Percentiles rank a stretch among this genome's conserved stretches.
Conservation (phyloP, 2,888 invertebrate genomes). For the Colostygia pectinataria region DNA sequence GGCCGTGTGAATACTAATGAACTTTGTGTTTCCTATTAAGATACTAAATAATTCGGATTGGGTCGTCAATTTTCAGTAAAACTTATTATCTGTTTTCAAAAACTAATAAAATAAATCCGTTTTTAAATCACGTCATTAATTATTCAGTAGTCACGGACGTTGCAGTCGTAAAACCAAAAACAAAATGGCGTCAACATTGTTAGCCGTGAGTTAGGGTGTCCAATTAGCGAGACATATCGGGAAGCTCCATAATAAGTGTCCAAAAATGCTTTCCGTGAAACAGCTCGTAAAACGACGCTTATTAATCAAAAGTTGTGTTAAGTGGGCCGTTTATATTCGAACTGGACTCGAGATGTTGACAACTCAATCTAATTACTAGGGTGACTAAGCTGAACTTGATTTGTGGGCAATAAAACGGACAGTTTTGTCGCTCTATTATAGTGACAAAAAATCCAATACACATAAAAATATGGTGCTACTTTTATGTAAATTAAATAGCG, state of each 20-base stretch:
- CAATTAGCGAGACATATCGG: conserved; percentile 51
- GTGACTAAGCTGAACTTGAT: conserved; percentile 45
- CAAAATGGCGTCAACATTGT: conserved; percentile 33
- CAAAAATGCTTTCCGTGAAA: conserved; percentile 54
- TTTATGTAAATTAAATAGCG: too few species aligned
- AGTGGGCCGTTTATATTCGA: conserved; percentile 70
- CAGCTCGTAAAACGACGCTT: conserved; percentile 60
- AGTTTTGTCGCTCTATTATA: conserved; percentile 23
- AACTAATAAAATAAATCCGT: conserved; percentile 20
- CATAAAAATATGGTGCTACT: too few species aligned
- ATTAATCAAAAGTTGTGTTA: conserved; percentile 66
- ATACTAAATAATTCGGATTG: conserved; percentile 9
- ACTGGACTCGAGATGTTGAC: conserved; percentile 59
- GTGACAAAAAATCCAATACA: conserved; percentile 27
- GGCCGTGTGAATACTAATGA: conserved; percentile 12
- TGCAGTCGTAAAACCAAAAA: conserved; percentile 21
- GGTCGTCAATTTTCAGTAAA: conserved; percentile 8
- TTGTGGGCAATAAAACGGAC: conserved; percentile 38
- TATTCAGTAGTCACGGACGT: conserved; percentile 21
- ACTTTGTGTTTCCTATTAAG: not conserved
- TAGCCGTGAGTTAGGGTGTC: conserved; percentile 43
- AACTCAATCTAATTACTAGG: conserved; percentile 66
- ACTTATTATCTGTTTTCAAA: not conserved
- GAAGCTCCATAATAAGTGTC: conserved; percentile 48
- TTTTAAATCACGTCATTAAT: conserved; percentile 16